Base-by-base conservation (phyloP, 2,797 vertebrate genomes). In the Silurus lanzhouensis region DNA sequence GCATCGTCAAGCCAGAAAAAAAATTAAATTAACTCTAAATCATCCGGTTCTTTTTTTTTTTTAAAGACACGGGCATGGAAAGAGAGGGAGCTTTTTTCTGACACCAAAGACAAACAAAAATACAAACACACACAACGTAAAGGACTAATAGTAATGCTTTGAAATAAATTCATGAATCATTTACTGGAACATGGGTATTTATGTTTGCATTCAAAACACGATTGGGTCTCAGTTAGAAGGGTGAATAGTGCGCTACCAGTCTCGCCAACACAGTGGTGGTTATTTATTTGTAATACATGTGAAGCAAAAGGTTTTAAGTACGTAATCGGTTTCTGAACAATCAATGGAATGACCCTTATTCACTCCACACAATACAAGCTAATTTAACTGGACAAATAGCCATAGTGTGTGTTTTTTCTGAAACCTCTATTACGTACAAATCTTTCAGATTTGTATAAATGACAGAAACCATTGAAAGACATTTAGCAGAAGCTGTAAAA, bases 151-250 rank as follows among this genome's bases (percentile, higher is more conserved):
- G 86, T 90, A 8, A 87, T 17, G 63, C 83, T 72, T 68, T 57
- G 17, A 88, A 88, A 89, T 88, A 89, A 90, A 90, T 85, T 89
- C 31, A 83, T 87, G 60, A 91, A 89, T 85, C 85, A 89, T 76
- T 90, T 76, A 89, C 72, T 17, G 22, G 6, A 8, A 80, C 8
- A 44, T 52, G 48, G 48, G 8, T 10, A 4, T 7, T 7, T 7
- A 7, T n/a, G 48, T 12, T 8, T 52, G 31, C 15, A 44, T 67
- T 77, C 5, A 12, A 78, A 38, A 22, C 2, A 10, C 19, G 27
- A 1, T 19, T 58, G 14, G 27, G 44, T 46, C 31, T 8, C 20
- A 48, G 31, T 4, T 15, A 19, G 17, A 27, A 81, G 27, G 58
- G 27, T 60, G 52, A 82, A 70, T 10, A 22, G 1, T 60, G 55